Percentiles rank a stretch among this genome's conserved stretches.
These are phyloP conservation scores for Alviniconcha marisindica DNA, from an alignment of 1,140 invertebrate species.

Conservation along the genomic window DNA sequence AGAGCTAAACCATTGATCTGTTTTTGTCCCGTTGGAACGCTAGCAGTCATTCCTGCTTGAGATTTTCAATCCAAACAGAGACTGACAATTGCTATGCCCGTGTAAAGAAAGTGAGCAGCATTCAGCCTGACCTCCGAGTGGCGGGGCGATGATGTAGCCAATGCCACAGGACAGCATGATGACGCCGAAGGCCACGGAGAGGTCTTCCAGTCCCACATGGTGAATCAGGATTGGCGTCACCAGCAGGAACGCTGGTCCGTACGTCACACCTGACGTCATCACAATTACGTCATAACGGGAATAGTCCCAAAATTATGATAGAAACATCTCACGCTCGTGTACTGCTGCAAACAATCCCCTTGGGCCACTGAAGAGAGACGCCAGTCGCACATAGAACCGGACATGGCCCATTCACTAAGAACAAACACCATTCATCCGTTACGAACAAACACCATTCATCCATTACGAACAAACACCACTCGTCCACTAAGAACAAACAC, in stretches of 20 bases:
- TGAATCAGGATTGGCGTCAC: constrained; percentile 36
- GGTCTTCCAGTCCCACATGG: constrained; percentile 24
- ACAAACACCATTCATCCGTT: too few relatives aligned
- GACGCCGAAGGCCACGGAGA: constrained; percentile 30
- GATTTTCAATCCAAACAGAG: too few relatives aligned
- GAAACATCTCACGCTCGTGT: too few relatives aligned
- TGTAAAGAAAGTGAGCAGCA: neutral
- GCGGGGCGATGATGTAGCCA: constrained; percentile 32
- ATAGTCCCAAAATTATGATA: neutral
- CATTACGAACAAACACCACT: too few relatives aligned
- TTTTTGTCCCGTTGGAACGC: too few relatives aligned
- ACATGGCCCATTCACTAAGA: too few relatives aligned
- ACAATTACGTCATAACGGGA: neutral
- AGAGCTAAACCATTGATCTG: too few relatives aligned
- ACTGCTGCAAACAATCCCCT: neutral
- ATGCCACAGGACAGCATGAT: constrained; percentile 33
- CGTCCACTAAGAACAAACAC: too few relatives aligned
- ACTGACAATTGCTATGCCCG: too few relatives aligned
- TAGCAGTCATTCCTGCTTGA: too few relatives aligned
- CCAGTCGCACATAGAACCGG: too few relatives aligned
- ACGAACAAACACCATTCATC: too few relatives aligned
- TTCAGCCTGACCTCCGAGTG: constrained; percentile 13
- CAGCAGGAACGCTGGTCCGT: constrained; percentile 28
- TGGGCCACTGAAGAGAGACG: neutral
- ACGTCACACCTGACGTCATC: constrained; percentile 7